Percentiles rank a stretch among this genome's conserved stretches.
Evolutionary conservation across 2,797 vertebrate genomes (phyloP).

Genomic region (Ptychadena robeensis): DNA sequence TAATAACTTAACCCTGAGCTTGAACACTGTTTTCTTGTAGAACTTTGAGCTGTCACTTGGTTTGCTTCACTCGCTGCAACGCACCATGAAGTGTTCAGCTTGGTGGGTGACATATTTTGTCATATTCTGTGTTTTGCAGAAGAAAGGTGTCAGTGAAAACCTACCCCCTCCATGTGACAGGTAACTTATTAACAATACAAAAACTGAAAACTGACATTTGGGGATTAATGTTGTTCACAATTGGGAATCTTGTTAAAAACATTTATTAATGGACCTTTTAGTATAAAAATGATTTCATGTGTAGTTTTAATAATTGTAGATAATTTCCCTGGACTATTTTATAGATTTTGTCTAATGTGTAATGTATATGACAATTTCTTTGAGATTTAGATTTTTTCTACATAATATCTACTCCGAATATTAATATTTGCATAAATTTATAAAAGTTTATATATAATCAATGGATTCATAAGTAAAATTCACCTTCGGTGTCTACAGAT

Average conservation of each 20-base stretch:
- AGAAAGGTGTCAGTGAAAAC: not conserved
- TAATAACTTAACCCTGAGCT: slow-evolving; percentile 30
- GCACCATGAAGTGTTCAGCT: slow-evolving; percentile 21
- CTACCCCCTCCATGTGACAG: slow-evolving; percentile 79
- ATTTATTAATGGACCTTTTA: too few relatives aligned
- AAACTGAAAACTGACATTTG: too few relatives aligned
- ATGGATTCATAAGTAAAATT: too few relatives aligned
- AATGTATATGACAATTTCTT: not conserved
- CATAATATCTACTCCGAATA: too few relatives aligned
- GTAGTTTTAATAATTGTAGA: not conserved
- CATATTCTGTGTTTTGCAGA: slow-evolving; percentile 25
- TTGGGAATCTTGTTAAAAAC: too few relatives aligned
- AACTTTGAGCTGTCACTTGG: not conserved
- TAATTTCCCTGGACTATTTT: not conserved
- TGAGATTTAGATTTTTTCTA: too few relatives aligned
- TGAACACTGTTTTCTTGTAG: not conserved
- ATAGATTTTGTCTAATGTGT: not conserved
- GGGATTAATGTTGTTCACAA: too few relatives aligned
- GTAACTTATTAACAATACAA: slow-evolving; percentile 63
- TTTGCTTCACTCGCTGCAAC: not conserved
- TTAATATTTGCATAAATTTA: too few relatives aligned
- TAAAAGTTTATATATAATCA: too few relatives aligned
- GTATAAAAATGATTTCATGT: not conserved
- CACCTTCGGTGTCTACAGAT: too few relatives aligned
- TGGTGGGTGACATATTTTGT: not conserved